phyloP scores from a whole-genome alignment of 2,888 invertebrate genomes.

The Amblyjoppa proteus region DNA sequence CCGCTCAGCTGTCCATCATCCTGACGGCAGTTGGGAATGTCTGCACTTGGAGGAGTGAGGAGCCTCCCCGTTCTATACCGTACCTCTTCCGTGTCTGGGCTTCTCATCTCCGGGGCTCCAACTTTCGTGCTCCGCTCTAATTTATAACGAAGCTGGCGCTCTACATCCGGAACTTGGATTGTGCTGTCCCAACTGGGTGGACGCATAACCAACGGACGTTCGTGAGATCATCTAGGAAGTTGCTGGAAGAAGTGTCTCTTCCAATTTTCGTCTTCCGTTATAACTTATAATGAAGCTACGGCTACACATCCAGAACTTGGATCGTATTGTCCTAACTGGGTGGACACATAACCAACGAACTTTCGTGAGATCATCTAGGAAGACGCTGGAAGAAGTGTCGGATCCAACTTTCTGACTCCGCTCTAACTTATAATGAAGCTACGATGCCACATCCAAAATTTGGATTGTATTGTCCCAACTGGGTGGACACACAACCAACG shows the following conservation, averaged over 20 bases:
- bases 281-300: too few species aligned
- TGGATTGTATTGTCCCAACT: too few species aligned
- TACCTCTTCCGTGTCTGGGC: background rate
- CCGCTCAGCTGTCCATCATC: slow-evolving; percentile 57
- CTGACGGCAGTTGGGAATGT: slow-evolving; percentile 14
- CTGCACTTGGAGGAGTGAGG: slow-evolving; percentile 4
- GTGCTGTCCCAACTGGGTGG: background rate
- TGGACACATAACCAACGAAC: background rate
- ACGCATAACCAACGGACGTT: background rate
- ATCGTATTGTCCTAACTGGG: too few species aligned
- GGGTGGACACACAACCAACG: background rate
- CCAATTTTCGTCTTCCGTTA: too few species aligned
- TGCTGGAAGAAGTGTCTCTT: background rate
- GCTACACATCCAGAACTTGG: too few species aligned
- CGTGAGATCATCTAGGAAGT: background rate
- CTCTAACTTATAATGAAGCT: background rate
- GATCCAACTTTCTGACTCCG: background rate
- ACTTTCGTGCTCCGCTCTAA: background rate
- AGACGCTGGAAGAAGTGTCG: background rate
- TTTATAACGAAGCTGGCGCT: background rate
- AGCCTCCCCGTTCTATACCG: background rate
- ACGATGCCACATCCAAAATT: too few species aligned
- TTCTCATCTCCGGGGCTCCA: background rate
- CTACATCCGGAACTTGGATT: background rate
- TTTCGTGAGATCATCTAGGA: background rate